These are phyloP conservation scores for Chanos chanos DNA, from an alignment of 2,797 vertebrate genomes.

Conservation along the genomic window DNA sequence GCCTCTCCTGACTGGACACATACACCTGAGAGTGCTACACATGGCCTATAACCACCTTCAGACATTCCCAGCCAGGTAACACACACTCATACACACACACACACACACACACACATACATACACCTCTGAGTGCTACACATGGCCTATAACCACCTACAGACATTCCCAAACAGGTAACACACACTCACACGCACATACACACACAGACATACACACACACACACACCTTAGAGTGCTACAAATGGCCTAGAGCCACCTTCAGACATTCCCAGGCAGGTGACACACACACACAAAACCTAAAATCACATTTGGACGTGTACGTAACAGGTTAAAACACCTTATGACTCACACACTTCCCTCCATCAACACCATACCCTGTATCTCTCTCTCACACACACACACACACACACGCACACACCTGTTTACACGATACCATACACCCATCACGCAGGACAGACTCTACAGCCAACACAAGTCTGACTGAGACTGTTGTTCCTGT, in stretches of 20 bases:
- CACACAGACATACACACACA: slow-evolving; percentile 52
- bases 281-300: background rate
- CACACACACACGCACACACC: background rate
- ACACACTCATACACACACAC: background rate
- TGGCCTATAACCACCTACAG: too few species aligned
- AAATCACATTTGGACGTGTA: too few species aligned
- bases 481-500: background rate
- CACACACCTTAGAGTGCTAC: slow-evolving; percentile 85
- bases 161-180: too few species aligned
- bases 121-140: background rate
- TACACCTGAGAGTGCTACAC: slow-evolving; percentile 87
- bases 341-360: background rate
- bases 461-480: too few species aligned
- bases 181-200: background rate
- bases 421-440: too few species aligned
- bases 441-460: too few species aligned
- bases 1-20: slow-evolving; percentile 87
- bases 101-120: background rate
- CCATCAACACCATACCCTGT: background rate
- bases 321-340: too few species aligned
- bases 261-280: slow-evolving; percentile 75
- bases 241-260: slow-evolving; percentile 94
- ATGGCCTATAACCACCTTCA: slow-evolving; percentile 95
- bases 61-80: slow-evolving; percentile 93
- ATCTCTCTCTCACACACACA: background rate